Percentiles rank a stretch among this genome's conserved stretches.
Conservation (phyloP, 2,113 vertebrate genomes). For the Hoplias malabaricus region DNA sequence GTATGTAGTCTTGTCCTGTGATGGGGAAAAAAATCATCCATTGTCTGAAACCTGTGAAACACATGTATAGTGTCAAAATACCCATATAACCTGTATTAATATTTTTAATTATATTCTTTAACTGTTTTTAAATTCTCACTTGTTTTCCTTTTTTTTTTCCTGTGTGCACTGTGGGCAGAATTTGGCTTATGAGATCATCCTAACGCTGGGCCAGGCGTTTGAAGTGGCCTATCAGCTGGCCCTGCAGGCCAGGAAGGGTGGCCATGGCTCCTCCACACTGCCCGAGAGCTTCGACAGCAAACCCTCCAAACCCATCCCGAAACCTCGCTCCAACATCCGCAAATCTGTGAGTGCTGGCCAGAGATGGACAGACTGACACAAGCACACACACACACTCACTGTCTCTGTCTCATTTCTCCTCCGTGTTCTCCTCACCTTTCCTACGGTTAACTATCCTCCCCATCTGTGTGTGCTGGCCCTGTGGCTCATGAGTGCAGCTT, state of each 20-base stretch:
- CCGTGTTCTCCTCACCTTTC: neutral
- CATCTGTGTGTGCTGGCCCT: neutral
- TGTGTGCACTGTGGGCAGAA: slow-evolving; percentile 75
- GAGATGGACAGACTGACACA: slow-evolving; percentile 11
- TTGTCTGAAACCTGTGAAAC: no score
- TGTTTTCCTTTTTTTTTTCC: neutral
- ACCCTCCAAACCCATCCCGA: slow-evolving; percentile 95
- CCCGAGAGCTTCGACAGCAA: slow-evolving; percentile 98
- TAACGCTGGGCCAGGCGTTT: slow-evolving; percentile 97
- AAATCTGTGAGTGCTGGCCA: slow-evolving; percentile 91
- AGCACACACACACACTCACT: neutral
- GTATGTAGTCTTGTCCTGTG: no score
- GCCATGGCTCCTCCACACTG: slow-evolving; percentile 91
- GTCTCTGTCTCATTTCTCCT: neutral
- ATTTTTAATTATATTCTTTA: neutral
- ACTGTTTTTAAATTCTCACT: neutral
- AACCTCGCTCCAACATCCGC: slow-evolving; percentile 96
- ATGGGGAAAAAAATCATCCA: no score
- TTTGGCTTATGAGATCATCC: slow-evolving; percentile 98
- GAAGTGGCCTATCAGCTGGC: slow-evolving; percentile 98
- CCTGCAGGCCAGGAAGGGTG: slow-evolving; percentile 94
- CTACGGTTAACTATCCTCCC: neutral
- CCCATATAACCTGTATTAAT: neutral
- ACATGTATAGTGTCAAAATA: neutral
- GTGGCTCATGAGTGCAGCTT: neutral